Evolutionary conservation across 2,113 vertebrate species (phyloP).

Genomic region (Eudorcas thomsonii): DNA sequence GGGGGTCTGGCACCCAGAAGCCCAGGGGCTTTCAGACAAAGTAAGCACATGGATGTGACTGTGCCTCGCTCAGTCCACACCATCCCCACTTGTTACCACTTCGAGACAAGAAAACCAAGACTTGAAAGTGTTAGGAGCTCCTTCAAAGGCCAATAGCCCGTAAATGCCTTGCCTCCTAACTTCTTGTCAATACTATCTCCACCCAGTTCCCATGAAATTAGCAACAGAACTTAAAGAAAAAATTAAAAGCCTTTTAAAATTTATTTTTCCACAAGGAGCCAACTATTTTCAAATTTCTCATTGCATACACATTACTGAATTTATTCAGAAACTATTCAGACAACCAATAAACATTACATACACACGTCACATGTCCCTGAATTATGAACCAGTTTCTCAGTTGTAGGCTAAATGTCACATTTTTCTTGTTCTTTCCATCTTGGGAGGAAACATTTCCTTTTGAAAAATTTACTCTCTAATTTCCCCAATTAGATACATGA

Average conservation of each 20-base stretch:
- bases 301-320: not conserved
- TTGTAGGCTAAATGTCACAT: not conserved
- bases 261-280: not conserved
- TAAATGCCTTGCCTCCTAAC: not conserved
- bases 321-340: not conserved
- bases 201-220: not conserved
- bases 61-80: not conserved
- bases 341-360: not conserved
- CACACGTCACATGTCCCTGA: not conserved
- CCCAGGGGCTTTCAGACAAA: not conserved
- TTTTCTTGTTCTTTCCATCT: not conserved
- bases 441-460: not conserved
- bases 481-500: not conserved
- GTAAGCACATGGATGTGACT: not conserved
- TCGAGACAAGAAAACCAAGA: not conserved
- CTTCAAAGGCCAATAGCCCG: not conserved
- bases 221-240: not conserved
- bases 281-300: not conserved
- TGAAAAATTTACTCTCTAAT: not conserved
- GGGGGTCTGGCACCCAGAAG: not conserved
- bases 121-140: not conserved
- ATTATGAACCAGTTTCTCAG: not conserved
- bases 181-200: not conserved
- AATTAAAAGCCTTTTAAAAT: not conserved
- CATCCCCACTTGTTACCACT: not conserved